Conservation (phyloP, 1,140 invertebrate species). For the Euschistus heros region DNA sequence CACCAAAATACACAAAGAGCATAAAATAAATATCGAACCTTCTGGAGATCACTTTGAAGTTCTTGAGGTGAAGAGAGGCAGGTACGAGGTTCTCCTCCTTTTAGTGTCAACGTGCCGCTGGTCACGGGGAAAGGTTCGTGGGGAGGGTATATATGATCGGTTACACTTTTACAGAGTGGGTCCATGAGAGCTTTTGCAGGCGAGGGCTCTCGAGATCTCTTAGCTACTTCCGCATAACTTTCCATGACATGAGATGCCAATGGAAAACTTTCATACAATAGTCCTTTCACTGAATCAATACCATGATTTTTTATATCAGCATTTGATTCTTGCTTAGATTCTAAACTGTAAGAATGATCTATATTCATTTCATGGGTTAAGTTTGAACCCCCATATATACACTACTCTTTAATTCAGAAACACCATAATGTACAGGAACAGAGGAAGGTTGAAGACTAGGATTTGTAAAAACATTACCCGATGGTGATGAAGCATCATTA, state of each 20-base stretch:
- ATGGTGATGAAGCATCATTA: too few relatives aligned
- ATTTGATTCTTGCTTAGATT: too few relatives aligned
- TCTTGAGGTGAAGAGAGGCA: not conserved
- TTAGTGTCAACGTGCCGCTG: not conserved
- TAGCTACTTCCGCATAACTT: not conserved
- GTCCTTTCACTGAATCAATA: too few relatives aligned
- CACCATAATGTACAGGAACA: too few relatives aligned
- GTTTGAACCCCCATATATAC: too few relatives aligned
- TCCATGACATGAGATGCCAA: not conserved
- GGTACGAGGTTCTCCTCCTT: not conserved
- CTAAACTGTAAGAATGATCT: too few relatives aligned
- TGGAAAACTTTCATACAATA: too few relatives aligned
- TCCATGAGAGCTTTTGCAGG: not conserved
- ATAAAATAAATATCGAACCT: slow-evolving; percentile 3
- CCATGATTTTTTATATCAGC: too few relatives aligned
- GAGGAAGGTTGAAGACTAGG: too few relatives aligned
- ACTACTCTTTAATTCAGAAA: too few relatives aligned
- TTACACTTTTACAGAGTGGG: not conserved
- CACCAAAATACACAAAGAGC: not conserved
- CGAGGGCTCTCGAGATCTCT: not conserved
- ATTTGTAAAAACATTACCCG: too few relatives aligned
- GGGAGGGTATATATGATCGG: not conserved
- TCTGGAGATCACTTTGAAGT: not conserved
- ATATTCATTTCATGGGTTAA: too few relatives aligned
- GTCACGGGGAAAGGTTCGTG: not conserved